Evolutionary conservation across 2,888 invertebrate species (phyloP).

Genomic region (Stenurella melanura): DNA sequence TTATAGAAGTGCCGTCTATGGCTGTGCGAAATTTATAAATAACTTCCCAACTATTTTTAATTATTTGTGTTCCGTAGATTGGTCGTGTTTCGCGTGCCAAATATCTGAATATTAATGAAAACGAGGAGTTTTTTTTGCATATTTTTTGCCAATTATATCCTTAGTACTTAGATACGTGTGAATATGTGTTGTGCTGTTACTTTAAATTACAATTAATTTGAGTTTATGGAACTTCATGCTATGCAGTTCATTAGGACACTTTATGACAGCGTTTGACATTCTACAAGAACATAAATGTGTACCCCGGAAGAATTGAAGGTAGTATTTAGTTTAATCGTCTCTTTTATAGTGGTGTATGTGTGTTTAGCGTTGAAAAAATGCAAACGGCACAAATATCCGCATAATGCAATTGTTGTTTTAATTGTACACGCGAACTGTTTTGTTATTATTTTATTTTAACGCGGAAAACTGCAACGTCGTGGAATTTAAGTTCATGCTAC

Average conservation of each 20-base stretch:
- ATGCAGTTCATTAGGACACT: constrained; percentile 1
- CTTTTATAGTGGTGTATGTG: constrained; percentile 24
- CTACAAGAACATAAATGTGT: constrained; percentile 68
- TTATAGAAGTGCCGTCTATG: constrained; percentile 49
- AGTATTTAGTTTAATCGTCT: constrained; percentile 52
- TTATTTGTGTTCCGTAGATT: constrained; percentile 34
- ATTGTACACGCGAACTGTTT: constrained; percentile 63
- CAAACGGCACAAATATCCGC: constrained; percentile 59
- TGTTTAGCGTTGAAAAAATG: constrained; percentile 39
- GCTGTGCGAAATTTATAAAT: constrained; percentile 53
- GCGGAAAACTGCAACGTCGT: constrained; percentile 50
- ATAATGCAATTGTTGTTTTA: constrained; percentile 64
- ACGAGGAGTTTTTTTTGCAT: constrained; percentile 1
- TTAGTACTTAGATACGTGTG: background rate
- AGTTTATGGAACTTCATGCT: background rate
- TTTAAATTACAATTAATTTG: background rate
- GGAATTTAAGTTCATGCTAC: constrained; percentile 43
- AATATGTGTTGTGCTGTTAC: background rate
- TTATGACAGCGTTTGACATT: background rate
- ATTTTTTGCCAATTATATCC: background rate
- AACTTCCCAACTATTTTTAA: constrained; percentile 46
- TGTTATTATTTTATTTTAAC: constrained; percentile 52
- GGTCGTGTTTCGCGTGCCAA: constrained; percentile 34
- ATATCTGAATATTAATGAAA: constrained; percentile 30
- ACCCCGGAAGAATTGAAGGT: constrained; percentile 74